Base-by-base conservation (phyloP, 1,140 invertebrate genomes). In the Mylabris phalerata region DNA sequence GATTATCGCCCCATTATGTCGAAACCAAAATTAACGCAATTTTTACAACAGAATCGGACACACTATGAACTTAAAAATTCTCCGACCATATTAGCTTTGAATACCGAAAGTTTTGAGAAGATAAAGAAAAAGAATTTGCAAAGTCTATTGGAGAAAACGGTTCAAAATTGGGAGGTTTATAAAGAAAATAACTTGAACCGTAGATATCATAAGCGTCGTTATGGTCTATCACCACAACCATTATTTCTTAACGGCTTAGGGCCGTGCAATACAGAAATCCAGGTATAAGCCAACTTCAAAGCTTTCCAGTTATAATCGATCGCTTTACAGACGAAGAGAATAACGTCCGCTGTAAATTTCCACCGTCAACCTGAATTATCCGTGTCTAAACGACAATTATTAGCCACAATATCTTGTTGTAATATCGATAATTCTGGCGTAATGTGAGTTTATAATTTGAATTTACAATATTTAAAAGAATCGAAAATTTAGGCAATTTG, bases 181-280 rank as follows among this genome's bases (percentile, higher is more conserved):
- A 45, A 55, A 46, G 26, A 58, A 49, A 41, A 61, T 49, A 50
- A 55, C 39, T 43, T 44, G 26, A 48, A 24, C 13, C 27, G 9
- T 40, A 3, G 27, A 39, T 6, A 61, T 50, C 76, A 77, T 55
- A 68, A 66, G 7, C 67, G 79, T 44, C 60, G 74, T 45, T 79
- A 79, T 50, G 77, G 72, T 0, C 60, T 81, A 1, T 62, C 67
- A 2, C 67, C 75, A 0, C 67, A 74, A 9, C 69, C 77, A 2
- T 71, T 78, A 52, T 80, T 82, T 57, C 58, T 78, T 0, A 62
- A 73, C 48, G 78, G 75, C 6, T 67, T 82, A 26, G 79, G 79
- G 6, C 77, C 77, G 5, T 79, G 75, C 76, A 67, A 69, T 7
- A 68, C 80, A 4, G 19, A 19, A 67, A 71, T 11, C 66, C 73